Base-by-base conservation (phyloP, 2,888 invertebrate genomes). In the Agriopis marginaria region DNA sequence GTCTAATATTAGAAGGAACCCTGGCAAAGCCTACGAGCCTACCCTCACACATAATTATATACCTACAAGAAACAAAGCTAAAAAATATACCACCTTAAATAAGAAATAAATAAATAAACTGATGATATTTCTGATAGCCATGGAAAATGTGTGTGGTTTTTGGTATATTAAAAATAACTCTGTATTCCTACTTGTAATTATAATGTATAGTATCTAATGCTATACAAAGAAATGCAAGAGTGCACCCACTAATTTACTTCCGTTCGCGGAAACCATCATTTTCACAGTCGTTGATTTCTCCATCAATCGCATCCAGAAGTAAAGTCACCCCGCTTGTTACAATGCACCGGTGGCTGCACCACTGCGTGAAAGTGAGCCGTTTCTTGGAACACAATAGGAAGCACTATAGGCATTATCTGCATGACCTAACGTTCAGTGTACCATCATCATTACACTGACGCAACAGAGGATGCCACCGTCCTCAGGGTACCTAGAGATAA, bases 371-470 rank as follows among this genome's bases (percentile, higher is more conserved):
- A 89, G 89, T 85, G 74, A 76, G 78, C 80, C 80, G 77, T 85
- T 89, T 89, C 88, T 88, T 87, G 80, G 79, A 82, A 73, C 77
- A 56, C 77, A 66, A 72, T 69, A 88, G 87, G 88, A 89, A 89
- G 83, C 79, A 77, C 75, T 74, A 65, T 68, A 77, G 73, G 82
- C 77, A 79, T 83, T 82, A 82, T 83, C 82, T 81, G 75, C 80
- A 80, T 85, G 80, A 83, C 80, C 81, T 84, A 80, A 75, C 82
- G 79, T 70, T 79, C 73, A 70, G 73, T 76, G 76, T 76, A 80
- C 79, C 77, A 84, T 83, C 84, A 84, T 83, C 83, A 86, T 87
- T 86, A 86, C 63, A 71, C 72, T 83, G 80, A 82, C 76, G 86
- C 82, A 85, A 87, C 75, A 74, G 77, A 81, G 78, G 84, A 83